Percentiles rank a stretch among this genome's conserved stretches.
phyloP scores from a whole-genome alignment of 2,113 vertebrate species.

The Eulacestoma nigropectus region DNA sequence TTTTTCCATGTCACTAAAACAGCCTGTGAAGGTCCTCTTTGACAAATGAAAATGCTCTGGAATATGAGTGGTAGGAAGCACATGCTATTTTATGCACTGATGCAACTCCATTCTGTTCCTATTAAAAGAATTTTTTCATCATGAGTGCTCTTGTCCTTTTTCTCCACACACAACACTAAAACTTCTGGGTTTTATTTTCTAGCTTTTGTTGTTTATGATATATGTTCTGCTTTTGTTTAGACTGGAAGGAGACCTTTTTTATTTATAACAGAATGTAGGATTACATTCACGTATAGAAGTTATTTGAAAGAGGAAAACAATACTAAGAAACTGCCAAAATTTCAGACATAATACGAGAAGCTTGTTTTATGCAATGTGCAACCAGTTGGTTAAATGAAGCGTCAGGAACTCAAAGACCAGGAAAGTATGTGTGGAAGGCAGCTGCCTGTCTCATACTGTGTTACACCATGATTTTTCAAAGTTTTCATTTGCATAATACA shows the following conservation, averaged over 20 bases:
- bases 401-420: not conserved
- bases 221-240: slow-evolving; percentile 21
- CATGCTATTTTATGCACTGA: not conserved
- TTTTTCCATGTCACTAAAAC: not conserved
- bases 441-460: not conserved
- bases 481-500: not conserved
- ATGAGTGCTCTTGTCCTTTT: not conserved
- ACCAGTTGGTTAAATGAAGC: not conserved
- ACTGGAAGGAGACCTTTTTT: not conserved
- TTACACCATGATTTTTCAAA: not conserved
- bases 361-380: not conserved
- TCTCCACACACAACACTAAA: not conserved
- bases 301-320: not conserved
- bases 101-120: slow-evolving; percentile 15
- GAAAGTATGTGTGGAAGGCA: not conserved
- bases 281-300: not conserved
- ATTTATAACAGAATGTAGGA: not conserved
- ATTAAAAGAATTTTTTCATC: slow-evolving; percentile 14
- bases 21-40: not conserved
- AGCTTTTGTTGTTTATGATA: not conserved
- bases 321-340: not conserved
- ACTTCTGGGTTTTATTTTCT: slow-evolving; percentile 36
- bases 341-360: not conserved
- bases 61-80: not conserved
- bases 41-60: not conserved